A percentile compares a stretch with the other conserved stretches of the same genome.
phyloP scores from a whole-genome alignment of 2,888 invertebrate genomes.

The Mechanitis messenoides region DNA sequence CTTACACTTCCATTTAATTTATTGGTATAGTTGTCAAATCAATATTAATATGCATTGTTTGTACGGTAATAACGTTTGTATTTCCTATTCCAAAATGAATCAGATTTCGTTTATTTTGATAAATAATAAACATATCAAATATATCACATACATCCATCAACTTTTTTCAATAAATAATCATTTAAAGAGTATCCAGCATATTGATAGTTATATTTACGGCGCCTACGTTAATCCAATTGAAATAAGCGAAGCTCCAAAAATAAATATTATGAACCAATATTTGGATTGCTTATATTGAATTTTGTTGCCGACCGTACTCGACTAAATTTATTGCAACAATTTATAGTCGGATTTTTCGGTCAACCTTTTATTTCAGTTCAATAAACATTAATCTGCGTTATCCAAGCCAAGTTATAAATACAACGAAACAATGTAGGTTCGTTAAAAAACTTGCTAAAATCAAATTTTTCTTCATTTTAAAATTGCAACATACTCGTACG shows the following conservation, averaged over 20 bases:
- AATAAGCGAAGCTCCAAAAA: slow-evolving; percentile 2
- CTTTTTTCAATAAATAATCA: slow-evolving; percentile 2
- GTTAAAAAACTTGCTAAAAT: slow-evolving; percentile 11
- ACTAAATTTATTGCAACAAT: slow-evolving; percentile 27
- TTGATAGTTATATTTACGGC: slow-evolving; percentile 3
- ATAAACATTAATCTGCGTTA: slow-evolving; percentile 29
- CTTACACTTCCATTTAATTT: too few relatives aligned
- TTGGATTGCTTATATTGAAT: slow-evolving; percentile 13
- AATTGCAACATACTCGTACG: too few relatives aligned
- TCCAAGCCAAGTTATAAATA: slow-evolving; percentile 21
- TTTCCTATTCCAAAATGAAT: too few relatives aligned
- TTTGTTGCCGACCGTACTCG: slow-evolving; percentile 15
- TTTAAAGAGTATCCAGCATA: not conserved
- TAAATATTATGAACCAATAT: slow-evolving; percentile 6
- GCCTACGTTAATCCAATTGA: slow-evolving; percentile 6
- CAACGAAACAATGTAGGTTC: slow-evolving; percentile 11
- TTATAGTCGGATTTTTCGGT: slow-evolving; percentile 26
- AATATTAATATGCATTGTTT: too few relatives aligned
- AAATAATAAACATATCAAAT: too few relatives aligned
- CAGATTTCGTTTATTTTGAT: too few relatives aligned
- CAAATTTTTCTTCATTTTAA: not conserved
- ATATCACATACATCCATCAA: too few relatives aligned
- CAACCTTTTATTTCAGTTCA: slow-evolving; percentile 28
- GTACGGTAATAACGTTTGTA: too few relatives aligned
- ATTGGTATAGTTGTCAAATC: too few relatives aligned